Evolutionary conservation across 2,113 vertebrate genomes (phyloP), one percentile per base, ranked within the genome.

Genomic region (Anas platyrhynchos): DNA sequence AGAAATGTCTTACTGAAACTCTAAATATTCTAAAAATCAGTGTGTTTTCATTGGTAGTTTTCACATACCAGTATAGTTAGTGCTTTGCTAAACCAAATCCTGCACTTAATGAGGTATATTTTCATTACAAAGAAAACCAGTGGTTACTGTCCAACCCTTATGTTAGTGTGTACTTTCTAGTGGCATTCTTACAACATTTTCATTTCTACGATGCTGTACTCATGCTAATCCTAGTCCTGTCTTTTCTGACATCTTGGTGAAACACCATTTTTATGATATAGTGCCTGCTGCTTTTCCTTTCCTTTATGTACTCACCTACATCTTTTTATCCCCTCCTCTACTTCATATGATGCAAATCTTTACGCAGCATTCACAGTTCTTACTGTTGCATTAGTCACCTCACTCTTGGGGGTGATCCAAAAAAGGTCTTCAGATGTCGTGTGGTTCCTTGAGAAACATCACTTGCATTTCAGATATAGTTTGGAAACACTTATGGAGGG

Each of bases 241-340:
- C 67, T 76, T 32, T 82, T 92, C 8, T 26, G 82, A 69, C 34
- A 41, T 73, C 54, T 83, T 83, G 34, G 58, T 89, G 50, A 88
- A 96, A 88, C 62, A 76, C 7, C 16, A n/a, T 50, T 86, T 95
- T 94, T 66, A 77, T 73, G 79, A 85, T 58, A 65, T 10, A 87
- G 11, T 44, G 58, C 94, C 82, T 91, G 66, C 43, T 86, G 41
- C 34, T 90, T 91, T 97, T 89, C 54, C 44, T 72, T 72, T 76
- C 21, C 11, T 79, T 73, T 44, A 73, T 77, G 16, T 1, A 1
- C 41, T 88, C 46, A 74, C 16, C 63, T 73, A 69, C 12, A 13
- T 58, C 18, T 93, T 93, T 91, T 88, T 26, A 58, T 73, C 55
- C 27, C 12, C 25, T 69, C 13, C 8, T 82, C 56, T 76, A 52